A percentile compares a stretch with the other conserved stretches of the same genome.
Conservation (phyloP, 2,888 invertebrate species). For the Lithophane ornitopus region DNA sequence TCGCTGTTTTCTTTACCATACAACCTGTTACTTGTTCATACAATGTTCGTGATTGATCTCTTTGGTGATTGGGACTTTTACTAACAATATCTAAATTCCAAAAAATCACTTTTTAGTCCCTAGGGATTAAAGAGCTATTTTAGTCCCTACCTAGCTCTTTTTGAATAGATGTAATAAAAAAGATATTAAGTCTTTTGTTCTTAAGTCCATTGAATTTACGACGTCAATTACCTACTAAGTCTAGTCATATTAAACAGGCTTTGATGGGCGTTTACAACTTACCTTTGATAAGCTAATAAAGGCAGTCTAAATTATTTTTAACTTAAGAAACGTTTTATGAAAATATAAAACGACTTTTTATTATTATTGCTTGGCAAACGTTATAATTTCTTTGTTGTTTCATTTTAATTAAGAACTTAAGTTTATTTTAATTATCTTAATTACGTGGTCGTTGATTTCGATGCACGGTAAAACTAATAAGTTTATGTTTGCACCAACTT, state of each 20-base stretch:
- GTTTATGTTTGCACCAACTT: background rate
- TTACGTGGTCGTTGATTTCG: background rate
- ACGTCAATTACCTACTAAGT: background rate
- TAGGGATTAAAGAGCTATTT: too few relatives aligned
- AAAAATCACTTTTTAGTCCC: too few relatives aligned
- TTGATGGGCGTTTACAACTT: conserved; percentile 5
- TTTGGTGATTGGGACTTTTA: too few relatives aligned
- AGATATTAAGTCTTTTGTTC: conserved; percentile 15
- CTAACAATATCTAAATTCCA: too few relatives aligned
- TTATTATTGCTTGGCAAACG: background rate
- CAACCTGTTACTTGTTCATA: too few relatives aligned
- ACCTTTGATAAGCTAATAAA: conserved; percentile 14
- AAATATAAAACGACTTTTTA: background rate
- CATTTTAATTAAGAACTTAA: too few relatives aligned
- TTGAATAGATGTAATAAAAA: background rate
- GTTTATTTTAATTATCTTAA: background rate
- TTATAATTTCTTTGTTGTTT: background rate
- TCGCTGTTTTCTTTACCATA: too few relatives aligned
- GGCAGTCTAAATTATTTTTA: conserved; percentile 8
- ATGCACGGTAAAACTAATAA: background rate
- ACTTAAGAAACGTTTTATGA: conserved; percentile 4
- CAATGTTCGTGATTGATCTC: too few relatives aligned
- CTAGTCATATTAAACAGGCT: conserved; percentile 16
- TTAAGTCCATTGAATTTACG: background rate
- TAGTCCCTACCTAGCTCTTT: too few relatives aligned